phyloP scores from a whole-genome alignment of 2,113 vertebrate species.

The Budorcas taxicolor region DNA sequence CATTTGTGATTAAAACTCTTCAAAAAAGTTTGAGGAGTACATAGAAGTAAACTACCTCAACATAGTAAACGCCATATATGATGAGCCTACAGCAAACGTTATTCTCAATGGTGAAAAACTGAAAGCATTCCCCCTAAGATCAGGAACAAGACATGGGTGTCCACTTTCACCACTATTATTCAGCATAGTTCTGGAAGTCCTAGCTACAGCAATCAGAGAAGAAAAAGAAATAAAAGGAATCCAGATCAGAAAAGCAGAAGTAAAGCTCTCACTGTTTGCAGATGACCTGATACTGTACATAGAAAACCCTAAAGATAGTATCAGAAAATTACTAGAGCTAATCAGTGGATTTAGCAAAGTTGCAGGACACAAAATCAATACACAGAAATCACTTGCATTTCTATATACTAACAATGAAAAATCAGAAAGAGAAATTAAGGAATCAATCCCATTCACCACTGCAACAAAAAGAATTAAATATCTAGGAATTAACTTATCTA shows the following conservation, averaged over 20 bases:
- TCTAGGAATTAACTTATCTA: background rate
- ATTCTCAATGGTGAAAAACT: background rate
- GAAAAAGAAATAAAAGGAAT: background rate
- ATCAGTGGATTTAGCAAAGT: background rate
- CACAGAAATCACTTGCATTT: background rate
- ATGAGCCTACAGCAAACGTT: background rate
- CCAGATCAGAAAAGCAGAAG: background rate
- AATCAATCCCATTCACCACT: background rate
- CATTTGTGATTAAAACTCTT: background rate
- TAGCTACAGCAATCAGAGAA: background rate
- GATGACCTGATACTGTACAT: background rate
- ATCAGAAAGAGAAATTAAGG: background rate
- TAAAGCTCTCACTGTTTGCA: background rate
- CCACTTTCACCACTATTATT: background rate
- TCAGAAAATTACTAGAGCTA: background rate
- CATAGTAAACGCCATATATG: background rate
- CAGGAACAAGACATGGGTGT: background rate
- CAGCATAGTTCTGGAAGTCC: background rate
- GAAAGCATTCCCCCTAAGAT: background rate
- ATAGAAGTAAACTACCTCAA: background rate
- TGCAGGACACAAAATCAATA: background rate
- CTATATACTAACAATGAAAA: background rate
- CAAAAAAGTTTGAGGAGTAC: background rate
- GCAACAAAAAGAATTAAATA: background rate
- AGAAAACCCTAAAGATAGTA: background rate